phyloP scores from a whole-genome alignment of 2,888 invertebrate genomes.

The Anticlea derivata region DNA sequence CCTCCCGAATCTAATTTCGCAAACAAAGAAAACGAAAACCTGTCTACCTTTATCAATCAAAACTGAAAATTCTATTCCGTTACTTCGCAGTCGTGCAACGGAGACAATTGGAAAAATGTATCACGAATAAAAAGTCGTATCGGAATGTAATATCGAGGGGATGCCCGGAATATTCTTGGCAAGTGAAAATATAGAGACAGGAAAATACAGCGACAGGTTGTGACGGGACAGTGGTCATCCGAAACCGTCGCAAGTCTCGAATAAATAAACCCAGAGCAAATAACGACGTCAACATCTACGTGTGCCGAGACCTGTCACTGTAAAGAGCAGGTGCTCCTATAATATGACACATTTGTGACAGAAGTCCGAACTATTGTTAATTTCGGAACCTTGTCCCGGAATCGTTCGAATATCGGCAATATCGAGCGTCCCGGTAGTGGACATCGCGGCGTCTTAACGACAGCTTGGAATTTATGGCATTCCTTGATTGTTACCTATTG shows the following conservation, averaged over 20 bases:
- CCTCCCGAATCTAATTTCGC: conserved; percentile 79
- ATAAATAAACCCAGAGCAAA: conserved; percentile 77
- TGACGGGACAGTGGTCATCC: conserved; percentile 78
- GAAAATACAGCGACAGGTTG: conserved; percentile 79
- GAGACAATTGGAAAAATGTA: conserved; percentile 82
- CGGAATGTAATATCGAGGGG: conserved; percentile 80
- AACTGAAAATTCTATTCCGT: conserved; percentile 81
- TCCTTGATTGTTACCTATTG: conserved; percentile 35
- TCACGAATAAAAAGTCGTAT: conserved; percentile 82
- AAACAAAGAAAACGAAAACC: conserved; percentile 82
- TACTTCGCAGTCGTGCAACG: conserved; percentile 73
- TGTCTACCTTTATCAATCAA: conserved; percentile 84
- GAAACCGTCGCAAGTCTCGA: conserved; percentile 70
- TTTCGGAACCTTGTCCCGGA: conserved; percentile 27
- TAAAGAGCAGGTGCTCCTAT: conserved; percentile 62
- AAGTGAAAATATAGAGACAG: conserved; percentile 82
- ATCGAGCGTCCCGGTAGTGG: conserved; percentile 26
- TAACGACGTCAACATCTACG: conserved; percentile 69
- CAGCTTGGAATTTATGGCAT: conserved; percentile 33
- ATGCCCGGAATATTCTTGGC: conserved; percentile 79
- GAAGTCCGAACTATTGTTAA: conserved; percentile 58
- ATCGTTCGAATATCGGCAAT: conserved; percentile 26
- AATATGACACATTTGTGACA: conserved; percentile 69
- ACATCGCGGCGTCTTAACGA: conserved; percentile 30
- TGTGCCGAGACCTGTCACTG: conserved; percentile 52